phyloP scores from a whole-genome alignment of 1,140 invertebrate genomes.

The Oryzaephilus surinamensis region DNA sequence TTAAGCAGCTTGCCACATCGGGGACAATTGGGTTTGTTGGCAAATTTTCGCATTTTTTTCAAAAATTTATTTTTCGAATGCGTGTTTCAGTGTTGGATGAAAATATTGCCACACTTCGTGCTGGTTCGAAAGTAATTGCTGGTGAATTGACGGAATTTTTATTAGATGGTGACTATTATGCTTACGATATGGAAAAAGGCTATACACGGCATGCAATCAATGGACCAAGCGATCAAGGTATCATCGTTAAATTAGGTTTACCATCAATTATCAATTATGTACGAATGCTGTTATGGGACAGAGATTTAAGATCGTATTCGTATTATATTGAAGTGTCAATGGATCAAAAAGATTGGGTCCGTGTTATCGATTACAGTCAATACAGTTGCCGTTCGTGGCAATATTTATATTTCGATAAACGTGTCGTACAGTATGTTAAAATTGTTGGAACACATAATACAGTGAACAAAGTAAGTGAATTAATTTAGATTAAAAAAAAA shows the following conservation, averaged over 20 bases:
- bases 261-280: slow-evolving; percentile 91
- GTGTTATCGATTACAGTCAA: slow-evolving; percentile 81
- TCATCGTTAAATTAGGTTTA: slow-evolving; percentile 77
- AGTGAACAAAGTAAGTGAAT: slow-evolving; percentile 71
- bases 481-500: no score
- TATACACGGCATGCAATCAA: slow-evolving; percentile 90
- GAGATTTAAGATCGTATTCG: slow-evolving; percentile 85
- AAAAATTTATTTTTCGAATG: not conserved
- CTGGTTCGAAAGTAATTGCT: slow-evolving; percentile 70
- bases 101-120: slow-evolving; percentile 73
- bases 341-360: slow-evolving; percentile 90
- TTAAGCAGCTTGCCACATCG: slow-evolving; percentile 72
- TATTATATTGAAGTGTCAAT: slow-evolving; percentile 96
- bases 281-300: slow-evolving; percentile 87
- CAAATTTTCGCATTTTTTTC: slow-evolving; percentile 1
- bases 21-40: slow-evolving; percentile 52
- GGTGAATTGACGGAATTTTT: slow-evolving; percentile 81
- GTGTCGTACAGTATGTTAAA: slow-evolving; percentile 82
- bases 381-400: slow-evolving; percentile 96
- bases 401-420: slow-evolving; percentile 80
- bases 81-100: slow-evolving; percentile 69
- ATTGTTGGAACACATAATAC: slow-evolving; percentile 93
- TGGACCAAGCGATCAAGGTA: slow-evolving; percentile 66
- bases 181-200: slow-evolving; percentile 84
- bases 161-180: slow-evolving; percentile 75